Evolutionary conservation across 1,140 invertebrate genomes (phyloP).

Genomic region (Palaemon carinicauda): DNA sequence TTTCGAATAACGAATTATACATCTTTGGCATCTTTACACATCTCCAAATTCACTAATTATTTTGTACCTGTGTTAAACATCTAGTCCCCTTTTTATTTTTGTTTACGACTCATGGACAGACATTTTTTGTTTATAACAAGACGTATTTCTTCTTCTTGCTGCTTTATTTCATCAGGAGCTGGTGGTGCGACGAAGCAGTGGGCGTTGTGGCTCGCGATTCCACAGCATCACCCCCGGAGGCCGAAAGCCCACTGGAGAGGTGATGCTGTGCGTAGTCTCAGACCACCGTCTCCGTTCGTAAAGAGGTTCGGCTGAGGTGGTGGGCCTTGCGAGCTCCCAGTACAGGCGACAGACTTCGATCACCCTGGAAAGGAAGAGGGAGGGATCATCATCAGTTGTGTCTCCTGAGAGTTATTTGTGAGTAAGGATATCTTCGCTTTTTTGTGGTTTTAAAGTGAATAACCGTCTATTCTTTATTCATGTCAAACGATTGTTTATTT

Average conservation of each 20-base stretch:
- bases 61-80: background rate
- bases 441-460: no score
- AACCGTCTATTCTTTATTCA: no score
- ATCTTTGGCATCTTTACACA: no score
- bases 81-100: background rate
- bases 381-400: no score
- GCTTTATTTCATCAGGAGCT: constrained; percentile 46
- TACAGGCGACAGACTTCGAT: constrained; percentile 58
- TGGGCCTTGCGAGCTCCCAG: constrained; percentile 57
- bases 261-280: constrained; percentile 60
- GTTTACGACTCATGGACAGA: background rate
- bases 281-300: constrained; percentile 58
- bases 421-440: no score
- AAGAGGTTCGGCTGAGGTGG: constrained; percentile 58
- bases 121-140: no score
- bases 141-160: background rate
- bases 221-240: constrained; percentile 45
- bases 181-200: constrained; percentile 42
- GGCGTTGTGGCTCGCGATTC: constrained; percentile 47
- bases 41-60: no score
- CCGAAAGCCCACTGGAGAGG: constrained; percentile 22
- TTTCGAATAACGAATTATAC: no score
- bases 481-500: no score
- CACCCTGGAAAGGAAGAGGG: constrained; percentile 36
- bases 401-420: no score